Evolutionary conservation across 2,113 vertebrate genomes (phyloP), one percentile per base, ranked within the genome.

Genomic region (Stigmatopora argus): DNA sequence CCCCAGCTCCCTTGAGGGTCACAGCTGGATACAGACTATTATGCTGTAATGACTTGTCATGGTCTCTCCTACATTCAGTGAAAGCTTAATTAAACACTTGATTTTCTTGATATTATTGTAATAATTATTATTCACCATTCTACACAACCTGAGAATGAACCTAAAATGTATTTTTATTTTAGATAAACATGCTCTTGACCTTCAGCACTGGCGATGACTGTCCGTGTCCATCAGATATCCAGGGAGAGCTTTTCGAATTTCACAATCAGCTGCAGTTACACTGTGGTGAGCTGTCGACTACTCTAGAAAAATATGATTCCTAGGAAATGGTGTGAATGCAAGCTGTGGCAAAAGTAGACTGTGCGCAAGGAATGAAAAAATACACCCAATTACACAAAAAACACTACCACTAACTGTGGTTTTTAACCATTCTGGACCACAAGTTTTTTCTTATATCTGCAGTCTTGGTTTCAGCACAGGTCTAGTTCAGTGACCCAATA

Each of bases 171-270:
- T 74, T 46, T n/a, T 23, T 45, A 31, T 88, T 89, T 64, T 79
- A 99, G 97, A 97, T 99, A 82, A 99, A 99, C 85, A 98, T 98
- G 95, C 88, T 99, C 67, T 86, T 99, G 76, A 97, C 93, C 82
- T 99, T 99, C 88, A 94, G 93, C 86, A 84, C 90, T 80, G 95
- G 95, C n/a, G 96, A 98, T 49, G 94, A 96, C 79, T 98, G 96
- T 71, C 96, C 97, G 0, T 99, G 97, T 80, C 97, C 97, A 17
- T 89, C 92, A 3, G 93, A 94, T 63, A 95, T 98, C 83, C 94
- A 94, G n/a, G 95, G 93, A 75, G 94, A 98, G 44, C 87, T 99
- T 0, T 96, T 94, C 23, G 92, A 94, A 44, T 99, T 99, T 81
- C 97, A 99, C 52, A 93, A 94, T 83, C 94, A 98, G 79, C 93